Percentiles rank a stretch among this genome's conserved stretches.
Evolutionary conservation across 2,113 vertebrate genomes (phyloP).

Genomic region (Manacus vitellinus): DNA sequence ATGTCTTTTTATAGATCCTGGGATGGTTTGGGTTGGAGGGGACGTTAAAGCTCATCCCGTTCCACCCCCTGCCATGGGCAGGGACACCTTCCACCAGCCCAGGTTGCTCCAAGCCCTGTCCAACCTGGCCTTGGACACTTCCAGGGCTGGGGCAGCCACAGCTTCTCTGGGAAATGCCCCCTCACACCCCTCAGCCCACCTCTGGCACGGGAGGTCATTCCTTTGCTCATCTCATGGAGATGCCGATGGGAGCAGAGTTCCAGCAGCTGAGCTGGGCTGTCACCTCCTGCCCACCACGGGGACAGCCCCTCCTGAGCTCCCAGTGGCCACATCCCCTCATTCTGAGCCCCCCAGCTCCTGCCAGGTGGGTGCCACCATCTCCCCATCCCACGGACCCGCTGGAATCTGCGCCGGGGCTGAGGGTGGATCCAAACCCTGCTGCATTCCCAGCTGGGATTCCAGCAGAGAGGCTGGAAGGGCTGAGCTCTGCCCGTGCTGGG

Average conservation of each 20-base stretch:
- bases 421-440: not conserved
- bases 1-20: not conserved
- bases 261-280: not conserved
- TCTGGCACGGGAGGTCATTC: accelerated
- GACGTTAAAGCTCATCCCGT: not conserved
- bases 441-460: not conserved
- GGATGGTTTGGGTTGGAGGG: not conserved
- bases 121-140: accelerated
- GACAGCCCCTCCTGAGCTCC: not conserved
- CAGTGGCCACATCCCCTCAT: not conserved
- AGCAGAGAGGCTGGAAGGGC: not conserved
- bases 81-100: not conserved
- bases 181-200: not conserved
- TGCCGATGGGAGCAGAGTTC: accelerated
- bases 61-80: not conserved
- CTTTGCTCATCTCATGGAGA: not conserved
- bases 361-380: not conserved
- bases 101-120: accelerated
- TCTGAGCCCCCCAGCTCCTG: not conserved
- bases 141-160: not conserved
- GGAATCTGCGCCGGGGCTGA: not conserved
- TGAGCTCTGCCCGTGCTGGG: not conserved
- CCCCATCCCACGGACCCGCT: accelerated
- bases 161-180: not conserved
- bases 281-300: accelerated